These are phyloP conservation scores for Corbicula japonica DNA, from an alignment of 2,888 invertebrate genomes.

Conservation along the genomic window DNA sequence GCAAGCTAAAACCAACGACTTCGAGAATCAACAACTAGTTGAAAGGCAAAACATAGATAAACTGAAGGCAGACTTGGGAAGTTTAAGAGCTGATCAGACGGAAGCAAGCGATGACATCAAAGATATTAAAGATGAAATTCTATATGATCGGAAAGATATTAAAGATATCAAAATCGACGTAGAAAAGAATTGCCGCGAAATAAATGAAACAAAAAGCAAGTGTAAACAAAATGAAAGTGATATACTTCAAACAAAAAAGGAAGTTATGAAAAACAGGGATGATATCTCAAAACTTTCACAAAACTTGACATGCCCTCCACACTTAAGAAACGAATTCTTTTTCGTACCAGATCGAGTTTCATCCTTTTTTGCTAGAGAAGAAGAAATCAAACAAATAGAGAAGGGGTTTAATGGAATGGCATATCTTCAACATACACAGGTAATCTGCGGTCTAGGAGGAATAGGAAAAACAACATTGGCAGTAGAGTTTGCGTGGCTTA, in stretches of 20 bases:
- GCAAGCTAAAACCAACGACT: not conserved
- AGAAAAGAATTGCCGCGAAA: not conserved
- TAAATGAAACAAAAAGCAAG: too few species aligned
- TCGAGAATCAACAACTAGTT: not conserved
- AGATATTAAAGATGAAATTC: not conserved
- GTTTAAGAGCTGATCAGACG: not conserved
- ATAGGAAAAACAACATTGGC: slow-evolving; percentile 57
- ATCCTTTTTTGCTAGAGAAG: slow-evolving; percentile 6
- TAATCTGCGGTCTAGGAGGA: slow-evolving; percentile 30
- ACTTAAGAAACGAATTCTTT: slow-evolving; percentile 1
- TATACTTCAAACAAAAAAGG: too few species aligned
- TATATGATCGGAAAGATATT: not conserved
- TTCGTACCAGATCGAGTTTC: slow-evolving; percentile 11
- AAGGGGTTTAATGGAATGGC: not conserved
- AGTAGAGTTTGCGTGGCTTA: slow-evolving; percentile 49
- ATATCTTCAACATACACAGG: not conserved
- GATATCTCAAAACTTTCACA: too few species aligned
- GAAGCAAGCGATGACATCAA: too few species aligned
- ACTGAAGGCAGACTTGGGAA: not conserved
- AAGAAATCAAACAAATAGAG: slow-evolving; percentile 10
- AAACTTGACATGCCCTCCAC: not conserved
- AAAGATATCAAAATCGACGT: not conserved
- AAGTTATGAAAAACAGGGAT: too few species aligned
- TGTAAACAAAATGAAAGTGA: too few species aligned
- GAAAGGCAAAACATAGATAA: not conserved